Percentiles rank a stretch among this genome's conserved stretches.
Evolutionary conservation across 2,113 vertebrate genomes (phyloP).

Genomic region (Microcebus ravelobensis): DNA sequence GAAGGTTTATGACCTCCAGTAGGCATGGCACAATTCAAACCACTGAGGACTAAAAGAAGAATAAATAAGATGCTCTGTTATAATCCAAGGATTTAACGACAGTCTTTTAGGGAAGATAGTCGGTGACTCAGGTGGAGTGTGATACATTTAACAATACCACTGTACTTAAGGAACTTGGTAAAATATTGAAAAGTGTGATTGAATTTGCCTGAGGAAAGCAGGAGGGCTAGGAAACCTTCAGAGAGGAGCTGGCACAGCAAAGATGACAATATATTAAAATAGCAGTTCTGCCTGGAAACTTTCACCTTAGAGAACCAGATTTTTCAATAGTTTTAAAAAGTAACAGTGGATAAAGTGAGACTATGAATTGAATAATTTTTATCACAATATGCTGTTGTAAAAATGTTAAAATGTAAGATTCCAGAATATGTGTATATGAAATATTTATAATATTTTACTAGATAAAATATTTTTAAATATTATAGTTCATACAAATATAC

Average conservation of each 20-base stretch:
- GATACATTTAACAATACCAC: background rate
- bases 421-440: background rate
- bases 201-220: conserved; percentile 9
- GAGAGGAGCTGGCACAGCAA: background rate
- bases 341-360: background rate
- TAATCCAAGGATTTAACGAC: background rate
- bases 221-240: background rate
- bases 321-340: background rate
- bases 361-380: background rate
- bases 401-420: background rate
- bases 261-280: background rate
- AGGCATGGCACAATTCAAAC: background rate
- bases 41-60: background rate
- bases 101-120: background rate
- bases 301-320: background rate
- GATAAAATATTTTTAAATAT: background rate
- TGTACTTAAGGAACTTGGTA: background rate
- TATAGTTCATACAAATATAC: background rate
- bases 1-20: background rate
- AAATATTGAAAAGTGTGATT: background rate
- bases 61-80: background rate
- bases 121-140: background rate
- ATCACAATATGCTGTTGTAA: background rate
- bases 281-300: background rate
- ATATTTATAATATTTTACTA: background rate